These are phyloP conservation scores for Onychorhynchus coronatus DNA, from an alignment of 2,113 vertebrate species.

Conservation along the genomic window DNA sequence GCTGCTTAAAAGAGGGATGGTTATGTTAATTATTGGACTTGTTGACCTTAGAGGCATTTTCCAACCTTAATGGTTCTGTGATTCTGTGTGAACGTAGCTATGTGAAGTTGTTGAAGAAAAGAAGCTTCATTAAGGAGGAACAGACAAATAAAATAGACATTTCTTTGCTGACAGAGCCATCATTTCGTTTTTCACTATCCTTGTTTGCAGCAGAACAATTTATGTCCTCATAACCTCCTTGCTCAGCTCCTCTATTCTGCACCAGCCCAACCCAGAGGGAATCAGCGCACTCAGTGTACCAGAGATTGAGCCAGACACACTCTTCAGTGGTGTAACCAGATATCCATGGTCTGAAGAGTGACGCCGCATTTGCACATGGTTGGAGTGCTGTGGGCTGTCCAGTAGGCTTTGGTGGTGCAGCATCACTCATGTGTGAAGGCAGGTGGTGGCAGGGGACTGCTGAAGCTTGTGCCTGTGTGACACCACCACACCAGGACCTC, in stretches of 20 bases:
- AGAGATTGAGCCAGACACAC: rapidly evolving
- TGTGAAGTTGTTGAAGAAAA: background rate
- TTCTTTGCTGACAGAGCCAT: background rate
- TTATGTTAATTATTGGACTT: background rate
- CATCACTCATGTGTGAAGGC: background rate
- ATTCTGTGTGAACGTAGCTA: background rate
- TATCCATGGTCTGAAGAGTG: background rate
- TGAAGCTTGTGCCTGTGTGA: background rate
- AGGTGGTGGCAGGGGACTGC: background rate
- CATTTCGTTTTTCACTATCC: background rate
- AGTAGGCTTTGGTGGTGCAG: background rate
- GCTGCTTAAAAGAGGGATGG: background rate
- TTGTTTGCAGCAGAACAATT: background rate
- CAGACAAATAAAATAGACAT: background rate
- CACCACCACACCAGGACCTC: background rate
- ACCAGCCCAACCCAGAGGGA: background rate
- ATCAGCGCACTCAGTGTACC: rapidly evolving
- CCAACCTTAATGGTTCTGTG: background rate
- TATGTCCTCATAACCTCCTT: background rate
- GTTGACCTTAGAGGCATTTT: background rate
- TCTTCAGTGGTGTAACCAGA: background rate
- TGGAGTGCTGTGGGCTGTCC: background rate
- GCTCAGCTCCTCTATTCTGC: background rate
- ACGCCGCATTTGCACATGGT: background rate
- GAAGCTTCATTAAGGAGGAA: rapidly evolving